Base-by-base conservation (phyloP, 2,888 invertebrate genomes). In the Melitaea athalia region DNA sequence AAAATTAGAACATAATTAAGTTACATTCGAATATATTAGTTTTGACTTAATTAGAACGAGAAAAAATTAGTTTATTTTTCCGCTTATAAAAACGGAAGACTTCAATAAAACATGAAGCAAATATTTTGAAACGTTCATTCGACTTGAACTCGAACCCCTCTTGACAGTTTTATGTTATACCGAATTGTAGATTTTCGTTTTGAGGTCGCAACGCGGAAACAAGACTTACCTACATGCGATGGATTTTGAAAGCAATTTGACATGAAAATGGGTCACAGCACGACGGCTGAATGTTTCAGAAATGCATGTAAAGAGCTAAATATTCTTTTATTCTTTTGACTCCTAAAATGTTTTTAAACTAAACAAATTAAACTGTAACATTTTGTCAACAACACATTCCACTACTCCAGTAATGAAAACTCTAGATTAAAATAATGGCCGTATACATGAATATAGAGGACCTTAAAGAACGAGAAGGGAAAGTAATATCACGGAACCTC, bases 111-210 rank as follows among this genome's bases (percentile, higher is more conserved):
- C 64, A 69, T 63, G 53, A 60, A 33, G 59, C 67, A 71, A 67
- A 70, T 65, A 66, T 68, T 62, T 33, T 61, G 45, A 67, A 69
- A 52, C 64, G 57, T 69, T 69, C 57, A 57, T 65, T 62, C 63
- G 45, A 50, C 63, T 64, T 59, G 68, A n/a, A n/a, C 67, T 63
- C 70, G 70, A 72, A 70, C 63, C 62, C 63, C 68, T 59, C 64
- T 68, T 64, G 70, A 72, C 70, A 73, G 70, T 69, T 73, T 73
- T 73, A 73, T 72, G 70, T 72, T 68, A 72, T 72, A 68, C 59
- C 64, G 65, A 72, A 69, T 72, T 70, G 68, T 67, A 68, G 63
- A 65, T 72, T 72, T 68, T 65, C 70, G 70, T 72, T 73, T 67
- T 65, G 72, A 69, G 73, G 70, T 72, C 68, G 70, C 64, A 67